Conservation (phyloP, 2,888 invertebrate species). For the Argyresthia goedartella region DNA sequence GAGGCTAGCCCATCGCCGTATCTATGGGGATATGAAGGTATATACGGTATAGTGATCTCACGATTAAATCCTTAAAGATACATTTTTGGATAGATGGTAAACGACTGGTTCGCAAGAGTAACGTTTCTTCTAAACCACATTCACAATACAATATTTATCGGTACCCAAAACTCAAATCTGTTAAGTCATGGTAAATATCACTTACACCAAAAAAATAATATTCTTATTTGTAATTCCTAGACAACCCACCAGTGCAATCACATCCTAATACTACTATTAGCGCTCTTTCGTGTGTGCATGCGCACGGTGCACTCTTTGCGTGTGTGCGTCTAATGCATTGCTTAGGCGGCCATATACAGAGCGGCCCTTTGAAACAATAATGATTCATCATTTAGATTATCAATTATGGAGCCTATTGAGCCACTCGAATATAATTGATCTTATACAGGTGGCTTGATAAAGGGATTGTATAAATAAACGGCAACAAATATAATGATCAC, state of each 20-base stretch:
- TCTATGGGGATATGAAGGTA: too few relatives aligned
- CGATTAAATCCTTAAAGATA: too few relatives aligned
- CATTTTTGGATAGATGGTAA: too few relatives aligned
- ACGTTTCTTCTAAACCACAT: too few relatives aligned
- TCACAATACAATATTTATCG: too few relatives aligned
- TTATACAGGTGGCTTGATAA: not conserved
- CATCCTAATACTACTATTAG: slow-evolving; percentile 33
- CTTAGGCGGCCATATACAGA: slow-evolving; percentile 16
- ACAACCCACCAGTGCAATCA: slow-evolving; percentile 28
- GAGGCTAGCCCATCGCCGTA: too few relatives aligned
- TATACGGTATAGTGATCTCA: too few relatives aligned
- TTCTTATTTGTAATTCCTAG: slow-evolving; percentile 30
- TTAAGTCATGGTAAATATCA: too few relatives aligned
- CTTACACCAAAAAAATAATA: not conserved
- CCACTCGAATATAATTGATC: not conserved
- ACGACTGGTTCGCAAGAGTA: too few relatives aligned
- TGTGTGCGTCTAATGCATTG: slow-evolving; percentile 58
- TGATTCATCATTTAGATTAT: not conserved
- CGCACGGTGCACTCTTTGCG: slow-evolving; percentile 23
- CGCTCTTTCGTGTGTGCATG: slow-evolving; percentile 21
- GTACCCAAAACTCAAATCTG: too few relatives aligned
- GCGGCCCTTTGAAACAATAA: not conserved
- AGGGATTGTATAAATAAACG: too few relatives aligned
- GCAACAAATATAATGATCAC: too few relatives aligned
- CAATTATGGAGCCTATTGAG: not conserved